phyloP scores from a whole-genome alignment of 2,797 vertebrate species.

The Parotocinclus haroldoi region DNA sequence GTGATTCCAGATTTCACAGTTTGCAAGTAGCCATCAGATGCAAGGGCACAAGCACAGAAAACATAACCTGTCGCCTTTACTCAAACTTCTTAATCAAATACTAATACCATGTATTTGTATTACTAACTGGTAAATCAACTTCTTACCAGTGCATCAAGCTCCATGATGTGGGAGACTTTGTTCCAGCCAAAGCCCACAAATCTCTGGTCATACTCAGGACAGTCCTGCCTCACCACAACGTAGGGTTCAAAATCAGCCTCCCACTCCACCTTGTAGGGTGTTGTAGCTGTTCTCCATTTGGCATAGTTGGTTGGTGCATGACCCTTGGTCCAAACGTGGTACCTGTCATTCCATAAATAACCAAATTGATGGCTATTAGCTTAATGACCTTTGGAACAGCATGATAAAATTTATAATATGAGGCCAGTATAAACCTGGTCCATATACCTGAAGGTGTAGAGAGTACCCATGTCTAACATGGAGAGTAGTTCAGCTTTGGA shows the following conservation, averaged over 20 bases:
- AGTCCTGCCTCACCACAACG: conserved; percentile 87
- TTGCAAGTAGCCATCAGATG: too few relatives aligned
- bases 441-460: conserved; percentile 90
- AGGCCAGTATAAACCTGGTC: too few relatives aligned
- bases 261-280: conserved; percentile 87
- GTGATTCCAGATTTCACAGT: too few relatives aligned
- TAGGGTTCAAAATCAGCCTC: conserved; percentile 92
- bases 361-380: background rate
- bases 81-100: too few relatives aligned
- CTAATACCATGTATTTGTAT: background rate
- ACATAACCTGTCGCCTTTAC: too few relatives aligned
- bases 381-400: too few relatives aligned
- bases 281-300: conserved; percentile 88
- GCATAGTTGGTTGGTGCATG: conserved; percentile 89
- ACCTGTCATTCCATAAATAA: conserved; percentile 62
- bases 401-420: background rate
- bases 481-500: conserved; percentile 94
- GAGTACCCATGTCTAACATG: conserved; percentile 90
- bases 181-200: conserved; percentile 98
- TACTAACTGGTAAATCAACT: too few relatives aligned
- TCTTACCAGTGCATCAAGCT: conserved; percentile 90
- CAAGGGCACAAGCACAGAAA: too few relatives aligned
- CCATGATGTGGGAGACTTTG: conserved; percentile 93
- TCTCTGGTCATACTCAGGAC: conserved; percentile 89
- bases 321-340: conserved; percentile 92